These are phyloP conservation scores for Saxidomus purpurata DNA, from an alignment of 1,140 invertebrate species.

Conservation along the genomic window DNA sequence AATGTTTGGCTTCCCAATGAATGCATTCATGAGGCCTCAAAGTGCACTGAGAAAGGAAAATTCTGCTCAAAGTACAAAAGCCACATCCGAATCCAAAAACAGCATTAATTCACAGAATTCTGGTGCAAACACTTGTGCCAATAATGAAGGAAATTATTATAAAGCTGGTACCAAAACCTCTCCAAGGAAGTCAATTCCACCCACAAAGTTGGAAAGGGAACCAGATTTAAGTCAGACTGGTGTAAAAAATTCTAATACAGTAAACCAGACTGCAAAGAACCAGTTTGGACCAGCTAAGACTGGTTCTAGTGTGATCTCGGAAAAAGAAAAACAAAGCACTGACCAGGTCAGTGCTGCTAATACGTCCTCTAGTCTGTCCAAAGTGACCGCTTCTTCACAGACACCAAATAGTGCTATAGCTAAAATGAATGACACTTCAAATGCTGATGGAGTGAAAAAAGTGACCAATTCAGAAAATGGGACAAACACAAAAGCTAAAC, in stretches of 20 bases:
- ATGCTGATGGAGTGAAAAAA: constrained; percentile 12
- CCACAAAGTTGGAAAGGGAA: constrained; percentile 50
- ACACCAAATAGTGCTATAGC: constrained; percentile 47
- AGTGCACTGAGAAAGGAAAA: constrained; percentile 76
- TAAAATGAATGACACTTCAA: constrained; percentile 27
- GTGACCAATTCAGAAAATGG: background rate
- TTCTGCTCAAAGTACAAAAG: constrained; percentile 15
- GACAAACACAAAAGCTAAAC: background rate
- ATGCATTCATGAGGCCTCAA: constrained; percentile 83
- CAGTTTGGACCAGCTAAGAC: constrained; percentile 55
- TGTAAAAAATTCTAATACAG: constrained; percentile 23
- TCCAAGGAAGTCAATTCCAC: constrained; percentile 29
- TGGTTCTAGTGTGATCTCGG: background rate
- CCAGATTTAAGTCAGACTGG: constrained; percentile 56
- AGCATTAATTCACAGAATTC: constrained; percentile 21
- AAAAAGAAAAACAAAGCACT: constrained; percentile 28
- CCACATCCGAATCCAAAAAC: constrained; percentile 26
- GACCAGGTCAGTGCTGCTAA: background rate
- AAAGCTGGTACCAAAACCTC: constrained; percentile 24
- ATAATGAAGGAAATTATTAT: constrained; percentile 40
- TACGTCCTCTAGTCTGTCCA: constrained; percentile 10
- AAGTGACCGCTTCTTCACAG: constrained; percentile 52
- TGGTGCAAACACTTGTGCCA: background rate
- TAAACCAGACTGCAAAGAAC: background rate
- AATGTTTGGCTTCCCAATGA: constrained; percentile 74